These are phyloP conservation scores for Laupala kohalensis DNA, from an alignment of 1,140 invertebrate species.

Conservation along the genomic window DNA sequence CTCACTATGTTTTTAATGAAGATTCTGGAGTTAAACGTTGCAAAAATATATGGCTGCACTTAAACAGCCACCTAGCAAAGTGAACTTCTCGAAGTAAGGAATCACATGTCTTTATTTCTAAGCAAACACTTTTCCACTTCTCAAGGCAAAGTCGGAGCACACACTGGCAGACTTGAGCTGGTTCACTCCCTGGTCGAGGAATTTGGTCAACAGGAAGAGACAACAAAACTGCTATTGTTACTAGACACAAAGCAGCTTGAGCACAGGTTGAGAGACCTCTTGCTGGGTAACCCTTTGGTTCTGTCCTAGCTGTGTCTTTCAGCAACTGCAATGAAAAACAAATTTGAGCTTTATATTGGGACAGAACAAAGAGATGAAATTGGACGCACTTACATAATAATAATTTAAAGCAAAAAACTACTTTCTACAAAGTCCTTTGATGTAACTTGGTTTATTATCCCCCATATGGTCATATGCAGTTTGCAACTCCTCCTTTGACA, in stretches of 20 bases:
- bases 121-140: not conserved
- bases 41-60: not conserved
- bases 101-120: not conserved
- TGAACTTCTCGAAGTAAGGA: not conserved
- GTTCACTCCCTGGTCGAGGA: not conserved
- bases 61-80: not conserved
- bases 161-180: not conserved
- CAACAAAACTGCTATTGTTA: not conserved
- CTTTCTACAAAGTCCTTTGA: not conserved
- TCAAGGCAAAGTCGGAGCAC: not conserved
- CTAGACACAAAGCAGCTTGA: not conserved
- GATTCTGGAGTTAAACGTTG: not conserved
- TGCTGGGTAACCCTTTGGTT: not conserved
- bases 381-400: not conserved
- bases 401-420: not conserved
- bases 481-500: too few relatives aligned
- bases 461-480: not conserved
- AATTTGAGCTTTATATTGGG: too few relatives aligned
- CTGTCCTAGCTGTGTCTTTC: not conserved
- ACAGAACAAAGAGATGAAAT: too few relatives aligned
- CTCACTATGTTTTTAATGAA: too few relatives aligned
- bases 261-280: not conserved
- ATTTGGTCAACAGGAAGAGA: not conserved
- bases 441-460: not conserved
- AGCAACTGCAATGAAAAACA: not conserved